Evolutionary conservation across 2,113 vertebrate genomes (phyloP), one percentile per base, ranked within the genome.

Genomic region (Tichodroma muraria): DNA sequence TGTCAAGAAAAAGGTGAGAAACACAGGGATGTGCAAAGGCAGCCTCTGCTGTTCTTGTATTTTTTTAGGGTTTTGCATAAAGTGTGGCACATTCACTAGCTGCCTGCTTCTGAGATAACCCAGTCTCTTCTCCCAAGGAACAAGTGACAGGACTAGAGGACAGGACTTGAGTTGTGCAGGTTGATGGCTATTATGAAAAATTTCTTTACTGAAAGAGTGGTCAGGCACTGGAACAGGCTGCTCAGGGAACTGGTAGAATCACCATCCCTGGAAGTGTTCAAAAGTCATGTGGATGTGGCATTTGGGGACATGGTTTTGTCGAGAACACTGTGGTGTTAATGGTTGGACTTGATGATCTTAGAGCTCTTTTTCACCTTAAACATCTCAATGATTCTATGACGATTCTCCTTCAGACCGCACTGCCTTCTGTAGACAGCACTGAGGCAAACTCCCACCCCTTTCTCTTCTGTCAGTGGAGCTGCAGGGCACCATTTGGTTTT

Each of bases 351-450:
- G 1, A 37, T 68, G 21, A 14, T 42, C 25, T 57, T 20, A 6
- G 30, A 54, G 25, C 27, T 56, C 17, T 35, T 59, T 80, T 66
- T 42, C 28, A 12, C 6, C 6, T 37, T 45, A 30, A 73, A 59
- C 11, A n/a, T 30, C 10, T 88, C 60, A 42, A 5, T 30, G n/a
- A 22, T 47, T 35, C n/a, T 40, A 2, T 38, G n/a, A n/a, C 0
- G 0, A 30, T 47, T 70, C 38, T 53, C 9, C 38, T 60, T 61
- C 35, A 68, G 40, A n/a, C n/a, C n/a, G 10, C 0, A 0, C n/a
- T 15, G 53, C 2, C 5, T 11, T 85, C 22, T 72, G 37, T 16
- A 33, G 53, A 8, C 31, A 42, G 28, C 9, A 4, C 2, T 71
- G 61, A 30, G 27, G 40, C 38, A 73, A 37, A 12, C 10, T 66